Percentiles rank a stretch among this genome's conserved stretches.
Evolutionary conservation across 2,797 vertebrate species (phyloP).

Genomic region (Catharus ustulatus): DNA sequence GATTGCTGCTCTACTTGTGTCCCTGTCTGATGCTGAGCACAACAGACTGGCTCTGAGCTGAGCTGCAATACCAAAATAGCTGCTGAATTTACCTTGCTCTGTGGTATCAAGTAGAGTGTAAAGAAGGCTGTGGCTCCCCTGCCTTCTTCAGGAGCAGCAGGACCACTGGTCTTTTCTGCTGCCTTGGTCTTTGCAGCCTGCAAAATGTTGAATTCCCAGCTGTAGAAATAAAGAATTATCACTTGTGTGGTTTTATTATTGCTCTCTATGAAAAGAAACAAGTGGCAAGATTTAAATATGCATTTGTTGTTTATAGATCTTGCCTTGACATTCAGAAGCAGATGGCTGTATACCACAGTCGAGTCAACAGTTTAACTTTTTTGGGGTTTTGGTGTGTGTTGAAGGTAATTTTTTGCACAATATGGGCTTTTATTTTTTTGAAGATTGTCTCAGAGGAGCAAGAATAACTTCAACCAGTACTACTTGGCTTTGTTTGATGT

Average conservation of each 20-base stretch:
- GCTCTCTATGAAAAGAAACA: neutral
- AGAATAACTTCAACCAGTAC: neutral
- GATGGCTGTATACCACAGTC: neutral
- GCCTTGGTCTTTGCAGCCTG: neutral
- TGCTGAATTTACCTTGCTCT: neutral
- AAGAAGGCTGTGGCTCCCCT: neutral
- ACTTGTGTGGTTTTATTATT: neutral
- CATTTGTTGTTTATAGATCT: neutral
- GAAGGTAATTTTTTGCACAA: neutral
- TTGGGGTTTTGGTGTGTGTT: neutral
- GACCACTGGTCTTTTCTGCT: neutral
- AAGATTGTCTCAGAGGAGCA: neutral
- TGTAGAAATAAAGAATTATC: neutral
- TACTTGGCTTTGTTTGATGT: neutral
- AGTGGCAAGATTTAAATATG: neutral
- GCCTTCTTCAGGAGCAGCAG: neutral
- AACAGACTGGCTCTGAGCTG: neutral
- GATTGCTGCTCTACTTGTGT: neutral
- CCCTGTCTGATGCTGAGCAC: neutral
- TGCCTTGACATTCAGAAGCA: neutral
- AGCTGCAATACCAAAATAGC: neutral
- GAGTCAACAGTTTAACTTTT: neutral
- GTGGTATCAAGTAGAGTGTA: no score
- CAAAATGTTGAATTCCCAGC: neutral
- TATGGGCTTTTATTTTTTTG: neutral